Conservation (phyloP, 2,888 invertebrate species). For the Iselma pallidipennis region DNA sequence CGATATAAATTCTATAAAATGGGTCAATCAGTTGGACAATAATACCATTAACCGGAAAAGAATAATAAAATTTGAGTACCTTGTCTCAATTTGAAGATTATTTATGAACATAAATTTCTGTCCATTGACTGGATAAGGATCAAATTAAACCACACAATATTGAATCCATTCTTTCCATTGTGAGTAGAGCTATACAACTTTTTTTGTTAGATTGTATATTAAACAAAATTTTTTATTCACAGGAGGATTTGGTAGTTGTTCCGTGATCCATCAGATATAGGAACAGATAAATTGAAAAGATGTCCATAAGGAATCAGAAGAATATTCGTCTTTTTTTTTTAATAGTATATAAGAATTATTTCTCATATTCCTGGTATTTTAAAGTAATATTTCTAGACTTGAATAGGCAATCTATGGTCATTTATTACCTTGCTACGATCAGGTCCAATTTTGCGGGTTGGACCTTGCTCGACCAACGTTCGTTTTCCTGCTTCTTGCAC, state of each 20-base stretch:
- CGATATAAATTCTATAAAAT: no score
- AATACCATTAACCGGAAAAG: no score
- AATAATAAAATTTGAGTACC: no score
- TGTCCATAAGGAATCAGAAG: no score
- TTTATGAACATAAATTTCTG: neutral
- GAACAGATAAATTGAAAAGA: no score
- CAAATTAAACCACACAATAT: neutral
- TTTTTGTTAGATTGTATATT: neutral
- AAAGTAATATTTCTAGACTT: conserved; percentile 17
- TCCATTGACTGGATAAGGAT: neutral
- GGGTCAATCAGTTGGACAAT: no score
- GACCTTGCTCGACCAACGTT: no score
- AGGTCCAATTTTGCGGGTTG: no score
- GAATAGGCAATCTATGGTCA: conserved; percentile 9
- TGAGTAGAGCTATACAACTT: neutral
- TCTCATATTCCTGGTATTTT: conserved; percentile 15
- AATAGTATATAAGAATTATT: no score
- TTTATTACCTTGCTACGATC: conserved; percentile 15
- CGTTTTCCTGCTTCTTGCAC: no score
- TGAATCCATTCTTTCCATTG: neutral
- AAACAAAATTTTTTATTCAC: neutral
- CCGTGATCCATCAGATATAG: neutral
- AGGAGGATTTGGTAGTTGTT: neutral
- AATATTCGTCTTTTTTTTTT: no score
- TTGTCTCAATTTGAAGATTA: no score